Conservation (phyloP, 2,113 vertebrate species). For the Machaerirhynchus nigripectus region DNA sequence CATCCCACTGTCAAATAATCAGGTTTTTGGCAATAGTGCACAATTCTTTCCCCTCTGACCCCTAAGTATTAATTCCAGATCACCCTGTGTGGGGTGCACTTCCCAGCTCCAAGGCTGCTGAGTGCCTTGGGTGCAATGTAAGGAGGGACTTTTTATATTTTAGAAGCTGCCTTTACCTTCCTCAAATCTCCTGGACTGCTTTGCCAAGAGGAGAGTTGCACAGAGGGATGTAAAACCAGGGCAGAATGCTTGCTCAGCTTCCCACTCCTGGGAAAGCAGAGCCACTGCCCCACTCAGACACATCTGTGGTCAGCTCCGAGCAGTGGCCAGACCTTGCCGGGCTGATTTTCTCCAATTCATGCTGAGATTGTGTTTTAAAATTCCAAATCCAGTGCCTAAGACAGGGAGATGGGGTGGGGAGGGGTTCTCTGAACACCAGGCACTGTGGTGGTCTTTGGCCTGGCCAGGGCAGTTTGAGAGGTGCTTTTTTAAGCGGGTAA, state of each 20-base stretch:
- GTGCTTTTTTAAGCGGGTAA: neutral
- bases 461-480: neutral
- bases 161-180: constrained; percentile 23
- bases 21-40: constrained; percentile 6
- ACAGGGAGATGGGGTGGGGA: neutral
- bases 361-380: neutral
- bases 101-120: neutral
- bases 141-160: neutral
- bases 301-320: neutral
- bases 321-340: neutral
- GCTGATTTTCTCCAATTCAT: neutral
- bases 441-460: neutral
- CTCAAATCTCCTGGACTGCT: neutral
- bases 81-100: neutral
- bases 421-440: neutral
- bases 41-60: constrained; percentile 16
- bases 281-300: neutral
- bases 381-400: neutral
- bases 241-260: neutral
- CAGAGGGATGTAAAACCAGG: neutral
- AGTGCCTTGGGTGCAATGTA: neutral
- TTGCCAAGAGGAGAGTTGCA: neutral
- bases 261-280: neutral
- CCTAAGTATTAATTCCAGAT: constrained; percentile 19
- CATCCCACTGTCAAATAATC: constrained; percentile 20